Conservation (phyloP, 2,113 vertebrate species). For the Pyrgilauda ruficollis region DNA sequence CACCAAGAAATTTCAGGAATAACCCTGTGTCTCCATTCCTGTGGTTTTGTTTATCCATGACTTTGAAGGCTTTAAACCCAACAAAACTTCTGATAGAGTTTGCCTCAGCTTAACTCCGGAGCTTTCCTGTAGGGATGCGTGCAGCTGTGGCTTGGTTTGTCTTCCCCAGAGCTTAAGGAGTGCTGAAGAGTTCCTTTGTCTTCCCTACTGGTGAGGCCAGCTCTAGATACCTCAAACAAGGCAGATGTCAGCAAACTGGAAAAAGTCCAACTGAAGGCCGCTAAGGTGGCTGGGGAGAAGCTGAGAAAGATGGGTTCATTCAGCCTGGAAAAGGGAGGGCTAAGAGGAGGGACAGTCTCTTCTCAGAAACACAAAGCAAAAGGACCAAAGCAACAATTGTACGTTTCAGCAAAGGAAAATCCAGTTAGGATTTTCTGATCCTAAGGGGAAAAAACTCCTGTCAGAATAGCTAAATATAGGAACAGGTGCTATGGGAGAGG, state of each 20-base stretch:
- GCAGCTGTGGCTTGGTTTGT: not conserved
- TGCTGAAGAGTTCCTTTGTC: not conserved
- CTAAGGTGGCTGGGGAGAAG: not conserved
- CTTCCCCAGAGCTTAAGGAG: not conserved
- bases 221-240: not conserved
- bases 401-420: not conserved
- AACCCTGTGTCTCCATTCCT: not conserved
- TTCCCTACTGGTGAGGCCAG: not conserved
- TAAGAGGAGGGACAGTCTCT: not conserved
- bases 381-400: not conserved
- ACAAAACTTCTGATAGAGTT: not conserved
- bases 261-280: not conserved
- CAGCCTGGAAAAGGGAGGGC: not conserved
- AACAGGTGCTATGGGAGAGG: not conserved
- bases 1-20: not conserved
- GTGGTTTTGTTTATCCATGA: not conserved
- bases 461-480: not conserved
- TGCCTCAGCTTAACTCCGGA: not conserved
- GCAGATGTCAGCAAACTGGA: not conserved
- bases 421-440: not conserved
- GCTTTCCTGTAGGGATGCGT: fast-evolving
- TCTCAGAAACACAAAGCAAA: not conserved
- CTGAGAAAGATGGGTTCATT: not conserved
- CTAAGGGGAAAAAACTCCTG: not conserved
- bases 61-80: not conserved